These are phyloP conservation scores for Euclidia mi DNA, from an alignment of 2,888 invertebrate genomes.

Conservation along the genomic window DNA sequence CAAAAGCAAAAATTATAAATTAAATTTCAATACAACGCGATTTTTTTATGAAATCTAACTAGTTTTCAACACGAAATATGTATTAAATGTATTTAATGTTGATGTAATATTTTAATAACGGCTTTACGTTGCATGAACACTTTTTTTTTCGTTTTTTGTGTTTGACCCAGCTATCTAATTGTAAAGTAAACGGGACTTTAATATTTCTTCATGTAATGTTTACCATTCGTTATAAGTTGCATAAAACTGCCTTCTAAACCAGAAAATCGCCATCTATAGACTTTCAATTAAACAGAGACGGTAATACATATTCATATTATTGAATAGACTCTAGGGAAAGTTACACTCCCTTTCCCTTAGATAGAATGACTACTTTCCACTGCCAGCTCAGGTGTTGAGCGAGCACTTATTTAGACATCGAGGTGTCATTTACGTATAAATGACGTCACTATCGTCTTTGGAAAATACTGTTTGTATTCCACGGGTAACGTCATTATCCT, in stretches of 20 bases:
- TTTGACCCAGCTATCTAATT: too few species aligned
- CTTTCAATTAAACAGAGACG: slow-evolving; percentile 46
- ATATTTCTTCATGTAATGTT: too few species aligned
- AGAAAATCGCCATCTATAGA: slow-evolving; percentile 20
- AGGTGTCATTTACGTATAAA: slow-evolving; percentile 39
- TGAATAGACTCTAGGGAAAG: slow-evolving; percentile 54
- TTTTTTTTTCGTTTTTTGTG: too few species aligned
- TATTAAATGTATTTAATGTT: too few species aligned
- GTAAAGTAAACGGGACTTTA: too few species aligned
- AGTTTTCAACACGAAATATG: too few species aligned
- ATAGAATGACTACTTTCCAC: slow-evolving; percentile 35
- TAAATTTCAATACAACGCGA: too few species aligned
- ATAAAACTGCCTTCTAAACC: background rate
- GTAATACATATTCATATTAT: slow-evolving; percentile 53
- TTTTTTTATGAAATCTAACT: too few species aligned
- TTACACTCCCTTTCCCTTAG: slow-evolving; percentile 50
- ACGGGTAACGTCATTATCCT: slow-evolving; percentile 29
- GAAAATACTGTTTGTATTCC: background rate
- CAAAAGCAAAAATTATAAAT: too few species aligned
- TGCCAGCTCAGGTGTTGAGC: slow-evolving; percentile 30
- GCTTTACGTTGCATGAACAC: too few species aligned
- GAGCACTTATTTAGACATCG: background rate
- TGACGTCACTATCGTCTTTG: slow-evolving; percentile 19
- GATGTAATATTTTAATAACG: too few species aligned
- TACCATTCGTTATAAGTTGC: too few species aligned